A percentile compares a stretch with the other conserved stretches of the same genome.
Evolutionary conservation across 2,888 invertebrate genomes (phyloP).

Genomic region (Idaea straminata): DNA sequence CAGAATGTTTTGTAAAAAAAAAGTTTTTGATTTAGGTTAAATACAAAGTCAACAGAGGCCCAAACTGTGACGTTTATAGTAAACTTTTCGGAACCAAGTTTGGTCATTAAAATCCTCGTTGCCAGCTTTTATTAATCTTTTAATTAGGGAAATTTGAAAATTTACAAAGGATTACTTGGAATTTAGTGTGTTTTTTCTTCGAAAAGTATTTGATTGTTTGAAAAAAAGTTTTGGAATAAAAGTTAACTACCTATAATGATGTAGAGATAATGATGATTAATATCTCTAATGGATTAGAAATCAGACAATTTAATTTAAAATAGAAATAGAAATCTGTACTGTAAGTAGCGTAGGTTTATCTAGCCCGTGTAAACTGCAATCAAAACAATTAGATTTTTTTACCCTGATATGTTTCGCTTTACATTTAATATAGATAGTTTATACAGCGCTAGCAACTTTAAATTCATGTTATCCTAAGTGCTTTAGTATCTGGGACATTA

Average conservation of each 20-base stretch:
- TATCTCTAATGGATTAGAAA: neutral
- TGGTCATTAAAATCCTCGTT: conserved; percentile 1
- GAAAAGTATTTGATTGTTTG: neutral
- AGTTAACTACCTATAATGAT: neutral
- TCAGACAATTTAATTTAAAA: too few species aligned
- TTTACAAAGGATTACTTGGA: neutral
- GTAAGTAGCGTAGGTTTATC: too few species aligned
- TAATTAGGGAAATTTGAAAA: neutral
- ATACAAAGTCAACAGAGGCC: neutral
- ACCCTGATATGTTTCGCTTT: too few species aligned
- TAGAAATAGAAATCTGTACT: too few species aligned
- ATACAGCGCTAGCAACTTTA: too few species aligned
- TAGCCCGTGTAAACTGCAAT: too few species aligned
- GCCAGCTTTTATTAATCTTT: neutral
- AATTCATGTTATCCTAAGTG: too few species aligned
- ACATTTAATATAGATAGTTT: too few species aligned
- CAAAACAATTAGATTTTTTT: too few species aligned
- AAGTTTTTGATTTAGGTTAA: conserved; percentile 2
- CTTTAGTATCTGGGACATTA: too few species aligned
- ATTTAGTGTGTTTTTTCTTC: neutral
- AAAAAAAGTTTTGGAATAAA: neutral
- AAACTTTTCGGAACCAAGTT: neutral
- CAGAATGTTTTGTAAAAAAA: conserved; percentile 2
- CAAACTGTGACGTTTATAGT: neutral
- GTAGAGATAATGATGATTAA: neutral